Evolutionary conservation across 64 coral and sea anemone genomes (phyloP).

Genomic region (Porites lutea): DNA sequence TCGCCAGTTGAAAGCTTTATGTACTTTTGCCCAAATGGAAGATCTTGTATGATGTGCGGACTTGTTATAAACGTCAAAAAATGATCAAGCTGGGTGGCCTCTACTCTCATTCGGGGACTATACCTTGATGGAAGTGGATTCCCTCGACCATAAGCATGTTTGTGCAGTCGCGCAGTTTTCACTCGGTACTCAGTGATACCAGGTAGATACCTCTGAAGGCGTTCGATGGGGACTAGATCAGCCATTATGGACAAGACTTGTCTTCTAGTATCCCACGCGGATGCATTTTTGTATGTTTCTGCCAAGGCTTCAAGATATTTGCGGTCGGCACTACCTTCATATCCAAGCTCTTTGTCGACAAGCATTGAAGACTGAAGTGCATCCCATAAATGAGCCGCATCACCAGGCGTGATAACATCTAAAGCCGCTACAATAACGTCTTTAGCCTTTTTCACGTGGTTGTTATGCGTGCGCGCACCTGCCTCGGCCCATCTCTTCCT

Average conservation of each 20-base stretch:
- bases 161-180: conserved; percentile 46
- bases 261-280: conserved; percentile 20
- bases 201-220: conserved; percentile 30
- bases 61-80: conserved; percentile 44
- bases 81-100: conserved; percentile 41
- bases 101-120: conserved; percentile 4
- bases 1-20: conserved; percentile 29
- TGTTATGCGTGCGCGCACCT: too few species aligned
- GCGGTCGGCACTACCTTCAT: too few species aligned
- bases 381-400: too few species aligned
- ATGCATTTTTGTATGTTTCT: too few species aligned
- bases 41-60: conserved; percentile 41
- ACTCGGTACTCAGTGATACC: conserved; percentile 33
- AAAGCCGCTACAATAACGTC: too few species aligned
- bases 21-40: conserved; percentile 50
- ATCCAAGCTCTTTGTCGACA: too few species aligned
- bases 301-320: too few species aligned
- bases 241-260: conserved; percentile 39
- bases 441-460: too few species aligned
- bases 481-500: too few species aligned
- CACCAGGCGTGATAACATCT: too few species aligned
- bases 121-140: neutral
- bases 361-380: too few species aligned
- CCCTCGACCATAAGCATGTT: conserved; percentile 28
- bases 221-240: conserved; percentile 19